Evolutionary conservation across 2,113 vertebrate genomes (phyloP).

Genomic region (Sterna hirundo): DNA sequence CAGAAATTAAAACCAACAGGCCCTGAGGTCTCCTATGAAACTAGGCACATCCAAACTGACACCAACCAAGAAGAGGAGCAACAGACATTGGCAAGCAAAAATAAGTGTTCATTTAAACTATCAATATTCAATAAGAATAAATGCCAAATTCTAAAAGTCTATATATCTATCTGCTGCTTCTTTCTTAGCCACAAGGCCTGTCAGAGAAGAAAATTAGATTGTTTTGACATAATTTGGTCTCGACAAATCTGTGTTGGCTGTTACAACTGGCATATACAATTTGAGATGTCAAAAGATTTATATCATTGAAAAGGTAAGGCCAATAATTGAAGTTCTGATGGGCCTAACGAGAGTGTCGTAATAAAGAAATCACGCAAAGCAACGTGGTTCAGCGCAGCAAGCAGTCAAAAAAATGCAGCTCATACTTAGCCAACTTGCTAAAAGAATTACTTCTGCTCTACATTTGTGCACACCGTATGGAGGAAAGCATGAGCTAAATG

Average conservation of each 20-base stretch:
- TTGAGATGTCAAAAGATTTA: constrained; percentile 68
- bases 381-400: background rate
- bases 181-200: constrained; percentile 42
- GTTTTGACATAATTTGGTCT: constrained; percentile 59
- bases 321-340: constrained; percentile 48
- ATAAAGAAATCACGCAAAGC: constrained; percentile 44
- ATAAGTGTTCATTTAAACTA: constrained; percentile 6
- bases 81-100: background rate
- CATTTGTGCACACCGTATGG: background rate
- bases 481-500: background rate
- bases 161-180: constrained; percentile 4
- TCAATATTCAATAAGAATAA: constrained; percentile 27
- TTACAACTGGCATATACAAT: constrained; percentile 54
- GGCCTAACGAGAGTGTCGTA: constrained; percentile 37
- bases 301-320: constrained; percentile 49
- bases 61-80: background rate
- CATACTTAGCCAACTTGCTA: constrained; percentile 10
- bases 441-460: constrained; percentile 6
- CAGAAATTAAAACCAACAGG: background rate
- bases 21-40: background rate
- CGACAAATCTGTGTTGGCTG: constrained; percentile 26
- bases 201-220: constrained; percentile 54
- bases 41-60: background rate
- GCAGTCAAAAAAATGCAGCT: background rate
- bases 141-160: constrained; percentile 7